Conservation (phyloP, 2,888 invertebrate species). For the Galerucella pusilla region DNA sequence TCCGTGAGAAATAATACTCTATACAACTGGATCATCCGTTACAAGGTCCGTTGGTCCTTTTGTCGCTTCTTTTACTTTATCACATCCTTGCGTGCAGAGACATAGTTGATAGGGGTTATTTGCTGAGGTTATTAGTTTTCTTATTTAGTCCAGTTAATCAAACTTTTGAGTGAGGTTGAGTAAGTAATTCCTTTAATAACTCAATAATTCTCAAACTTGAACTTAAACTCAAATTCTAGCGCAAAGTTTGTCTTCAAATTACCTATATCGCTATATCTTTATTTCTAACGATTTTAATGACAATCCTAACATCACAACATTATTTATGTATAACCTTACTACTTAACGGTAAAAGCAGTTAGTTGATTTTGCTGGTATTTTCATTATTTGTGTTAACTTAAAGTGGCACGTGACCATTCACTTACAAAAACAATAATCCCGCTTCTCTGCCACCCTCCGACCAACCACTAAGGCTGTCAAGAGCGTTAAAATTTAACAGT, state of each 20-base stretch:
- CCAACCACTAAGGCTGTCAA: not conserved
- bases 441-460: constrained; percentile 20
- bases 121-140: not conserved
- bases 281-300: no score
- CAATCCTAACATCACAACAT: no score
- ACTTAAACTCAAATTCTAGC: no score
- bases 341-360: not conserved
- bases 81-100: constrained; percentile 8
- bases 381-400: constrained; percentile 10
- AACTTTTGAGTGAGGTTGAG: not conserved
- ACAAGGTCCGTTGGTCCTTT: constrained; percentile 31
- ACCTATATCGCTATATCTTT: no score
- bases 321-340: not conserved
- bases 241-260: no score
- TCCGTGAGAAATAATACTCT: constrained; percentile 27
- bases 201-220: no score
- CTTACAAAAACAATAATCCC: constrained; percentile 28
- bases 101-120: not conserved
- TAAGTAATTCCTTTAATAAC: not conserved
- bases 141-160: not conserved
- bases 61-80: constrained; percentile 16
- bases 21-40: constrained; percentile 30
- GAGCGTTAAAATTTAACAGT: constrained; percentile 20
- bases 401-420: constrained; percentile 17
- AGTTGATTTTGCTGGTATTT: not conserved